Conservation (phyloP, 2,888 invertebrate genomes). For the Diarsia rubi region DNA sequence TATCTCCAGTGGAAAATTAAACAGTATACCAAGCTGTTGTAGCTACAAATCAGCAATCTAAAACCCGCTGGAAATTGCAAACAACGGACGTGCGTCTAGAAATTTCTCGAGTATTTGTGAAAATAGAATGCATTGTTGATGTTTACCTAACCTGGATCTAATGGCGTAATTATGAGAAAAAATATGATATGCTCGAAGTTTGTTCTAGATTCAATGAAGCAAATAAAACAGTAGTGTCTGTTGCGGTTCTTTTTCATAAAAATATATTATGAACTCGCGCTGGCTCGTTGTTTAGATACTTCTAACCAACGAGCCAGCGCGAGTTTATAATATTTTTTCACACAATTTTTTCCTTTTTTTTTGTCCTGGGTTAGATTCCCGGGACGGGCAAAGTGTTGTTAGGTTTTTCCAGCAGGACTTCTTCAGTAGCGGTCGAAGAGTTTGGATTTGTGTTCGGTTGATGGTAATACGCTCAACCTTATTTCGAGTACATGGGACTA, state of each 20-base stretch:
- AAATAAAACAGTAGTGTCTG: constrained; percentile 6
- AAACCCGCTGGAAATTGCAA: constrained; percentile 45
- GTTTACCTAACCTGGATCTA: constrained; percentile 7
- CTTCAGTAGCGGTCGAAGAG: too few relatives aligned
- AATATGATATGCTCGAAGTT: background rate
- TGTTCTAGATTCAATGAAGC: background rate
- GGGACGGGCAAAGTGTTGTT: too few relatives aligned
- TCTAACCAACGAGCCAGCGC: too few relatives aligned
- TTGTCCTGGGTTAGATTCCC: too few relatives aligned
- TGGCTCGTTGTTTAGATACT: too few relatives aligned
- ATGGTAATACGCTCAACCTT: too few relatives aligned
- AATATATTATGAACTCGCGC: background rate
- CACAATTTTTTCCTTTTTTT: too few relatives aligned
- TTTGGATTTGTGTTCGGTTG: too few relatives aligned
- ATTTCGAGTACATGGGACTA: too few relatives aligned
- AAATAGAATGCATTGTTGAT: constrained; percentile 36
- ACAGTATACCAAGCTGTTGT: constrained; percentile 40
- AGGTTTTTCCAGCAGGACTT: too few relatives aligned
- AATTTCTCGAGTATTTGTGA: constrained; percentile 25
- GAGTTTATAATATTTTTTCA: too few relatives aligned
- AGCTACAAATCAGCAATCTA: constrained; percentile 62
- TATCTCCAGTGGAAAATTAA: constrained; percentile 49
- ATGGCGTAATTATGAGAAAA: constrained; percentile 14
- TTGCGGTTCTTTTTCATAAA: constrained; percentile 5
- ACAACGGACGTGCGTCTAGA: constrained; percentile 51